Conservation (phyloP, 2,113 vertebrate genomes). For the Coptodon bakossiorum region DNA sequence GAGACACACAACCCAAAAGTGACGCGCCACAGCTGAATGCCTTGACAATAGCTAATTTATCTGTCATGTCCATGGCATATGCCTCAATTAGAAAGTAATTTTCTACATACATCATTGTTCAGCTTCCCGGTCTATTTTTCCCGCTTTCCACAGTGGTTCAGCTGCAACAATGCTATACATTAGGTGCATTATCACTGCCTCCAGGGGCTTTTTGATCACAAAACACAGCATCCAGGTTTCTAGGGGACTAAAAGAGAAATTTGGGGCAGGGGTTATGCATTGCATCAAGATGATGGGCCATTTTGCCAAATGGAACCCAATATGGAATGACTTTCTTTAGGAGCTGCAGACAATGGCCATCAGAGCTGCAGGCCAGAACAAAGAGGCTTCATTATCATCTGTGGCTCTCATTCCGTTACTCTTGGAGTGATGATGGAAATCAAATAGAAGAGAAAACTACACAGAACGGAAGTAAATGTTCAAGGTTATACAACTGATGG, state of each 20-base stretch:
- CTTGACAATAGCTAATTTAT: conserved; percentile 68
- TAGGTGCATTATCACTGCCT: conserved; percentile 35
- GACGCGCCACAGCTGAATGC: conserved; percentile 43
- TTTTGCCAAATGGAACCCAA: conserved; percentile 45
- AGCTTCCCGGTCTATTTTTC: conserved; percentile 33
- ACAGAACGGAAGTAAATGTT: conserved; percentile 16
- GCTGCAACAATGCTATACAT: conserved; percentile 41
- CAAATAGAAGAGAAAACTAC: conserved; percentile 35
- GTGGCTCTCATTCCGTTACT: conserved; percentile 11
- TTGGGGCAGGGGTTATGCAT: conserved; percentile 48
- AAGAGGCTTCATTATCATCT: conserved; percentile 40
- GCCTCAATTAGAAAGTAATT: conserved; percentile 70
- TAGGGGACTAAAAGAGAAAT: conserved; percentile 14
- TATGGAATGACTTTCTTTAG: conserved; percentile 46
- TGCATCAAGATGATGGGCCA: conserved; percentile 44
- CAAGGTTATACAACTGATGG: conserved; percentile 10
- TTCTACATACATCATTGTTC: conserved; percentile 61
- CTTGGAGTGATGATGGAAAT: conserved; percentile 30
- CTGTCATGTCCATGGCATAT: conserved; percentile 59
- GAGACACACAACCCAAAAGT: conserved; percentile 19
- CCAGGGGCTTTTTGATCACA: conserved; percentile 50
- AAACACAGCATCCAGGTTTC: conserved; percentile 26
- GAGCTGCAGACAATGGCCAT: conserved; percentile 39
- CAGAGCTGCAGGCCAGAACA: conserved; percentile 52
- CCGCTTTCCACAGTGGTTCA: conserved; percentile 22